phyloP scores from a whole-genome alignment of 2,113 vertebrate genomes.

The Albula glossodonta region DNA sequence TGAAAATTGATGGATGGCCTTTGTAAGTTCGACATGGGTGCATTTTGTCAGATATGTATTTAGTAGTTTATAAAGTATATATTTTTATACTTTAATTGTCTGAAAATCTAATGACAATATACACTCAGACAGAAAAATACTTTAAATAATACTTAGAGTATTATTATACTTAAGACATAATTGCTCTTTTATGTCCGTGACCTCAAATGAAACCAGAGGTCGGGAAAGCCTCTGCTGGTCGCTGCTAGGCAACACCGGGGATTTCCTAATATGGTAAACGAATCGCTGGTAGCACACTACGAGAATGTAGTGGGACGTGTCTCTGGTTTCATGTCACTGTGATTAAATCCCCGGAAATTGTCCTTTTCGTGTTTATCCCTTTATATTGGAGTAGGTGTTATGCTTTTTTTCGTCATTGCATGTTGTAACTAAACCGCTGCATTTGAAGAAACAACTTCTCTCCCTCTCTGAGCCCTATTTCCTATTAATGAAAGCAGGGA shows the following conservation, averaged over 20 bases:
- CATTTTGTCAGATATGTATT: background rate
- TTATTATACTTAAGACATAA: no score
- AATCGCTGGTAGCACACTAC: slow-evolving; percentile 46
- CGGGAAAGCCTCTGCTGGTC: slow-evolving; percentile 61
- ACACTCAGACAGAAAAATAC: background rate
- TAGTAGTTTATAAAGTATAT: background rate
- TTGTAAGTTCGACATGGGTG: background rate
- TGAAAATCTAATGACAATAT: background rate
- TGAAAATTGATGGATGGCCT: background rate
- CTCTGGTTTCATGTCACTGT: background rate
- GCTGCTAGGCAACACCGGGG: slow-evolving; percentile 64
- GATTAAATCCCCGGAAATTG: background rate
- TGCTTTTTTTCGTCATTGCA: background rate
- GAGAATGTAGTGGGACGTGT: slow-evolving; percentile 47
- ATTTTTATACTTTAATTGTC: background rate
- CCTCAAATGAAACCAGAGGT: slow-evolving; percentile 8
- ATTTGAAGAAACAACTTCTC: background rate
- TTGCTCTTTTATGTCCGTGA: background rate
- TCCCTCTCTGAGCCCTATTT: background rate
- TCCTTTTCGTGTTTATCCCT: background rate
- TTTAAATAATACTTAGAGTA: background rate
- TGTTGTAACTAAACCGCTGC: background rate
- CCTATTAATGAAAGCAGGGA: background rate
- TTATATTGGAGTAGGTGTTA: background rate
- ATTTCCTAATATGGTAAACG: slow-evolving; percentile 70